Percentiles rank a stretch among this genome's conserved stretches.
Conservation (phyloP, 2,797 vertebrate genomes). For the Sebastes baramenuke region DNA sequence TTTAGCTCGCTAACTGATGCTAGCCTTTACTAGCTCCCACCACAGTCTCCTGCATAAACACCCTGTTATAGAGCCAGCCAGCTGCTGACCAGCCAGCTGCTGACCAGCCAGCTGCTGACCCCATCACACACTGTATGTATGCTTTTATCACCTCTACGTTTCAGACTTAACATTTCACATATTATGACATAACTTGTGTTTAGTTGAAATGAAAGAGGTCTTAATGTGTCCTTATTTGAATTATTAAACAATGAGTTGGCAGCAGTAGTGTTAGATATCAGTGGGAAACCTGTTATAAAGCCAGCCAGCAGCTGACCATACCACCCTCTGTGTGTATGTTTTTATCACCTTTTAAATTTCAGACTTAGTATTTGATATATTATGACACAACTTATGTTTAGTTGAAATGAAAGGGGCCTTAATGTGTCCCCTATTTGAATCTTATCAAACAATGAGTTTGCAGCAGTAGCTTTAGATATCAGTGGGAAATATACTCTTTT, state of each 20-base stretch:
- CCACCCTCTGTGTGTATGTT: too few relatives aligned
- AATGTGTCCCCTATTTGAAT: too few relatives aligned
- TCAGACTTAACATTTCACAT: background rate
- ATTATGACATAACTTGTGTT: accelerated
- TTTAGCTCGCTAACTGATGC: conserved; percentile 21
- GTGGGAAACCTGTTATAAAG: background rate
- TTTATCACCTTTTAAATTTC: too few relatives aligned
- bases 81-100: background rate
- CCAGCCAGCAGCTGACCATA: too few relatives aligned
- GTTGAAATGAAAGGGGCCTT: background rate
- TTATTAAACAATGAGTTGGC: background rate
- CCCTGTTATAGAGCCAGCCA: background rate
- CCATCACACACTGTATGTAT: too few relatives aligned
- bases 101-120: background rate
- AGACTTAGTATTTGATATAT: too few relatives aligned
- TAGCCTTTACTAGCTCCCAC: conserved; percentile 10
- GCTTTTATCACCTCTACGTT: background rate
- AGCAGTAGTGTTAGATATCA: background rate
- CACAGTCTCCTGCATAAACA: background rate
- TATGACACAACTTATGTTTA: too few relatives aligned
- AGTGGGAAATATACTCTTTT: too few relatives aligned
- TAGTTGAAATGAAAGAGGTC: background rate
- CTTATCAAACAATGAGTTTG: background rate
- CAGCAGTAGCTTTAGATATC: accelerated
- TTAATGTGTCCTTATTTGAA: too few relatives aligned